These are phyloP conservation scores for Rhinopomastus cyanomelas DNA, from an alignment of 2,113 vertebrate genomes.

Conservation along the genomic window DNA sequence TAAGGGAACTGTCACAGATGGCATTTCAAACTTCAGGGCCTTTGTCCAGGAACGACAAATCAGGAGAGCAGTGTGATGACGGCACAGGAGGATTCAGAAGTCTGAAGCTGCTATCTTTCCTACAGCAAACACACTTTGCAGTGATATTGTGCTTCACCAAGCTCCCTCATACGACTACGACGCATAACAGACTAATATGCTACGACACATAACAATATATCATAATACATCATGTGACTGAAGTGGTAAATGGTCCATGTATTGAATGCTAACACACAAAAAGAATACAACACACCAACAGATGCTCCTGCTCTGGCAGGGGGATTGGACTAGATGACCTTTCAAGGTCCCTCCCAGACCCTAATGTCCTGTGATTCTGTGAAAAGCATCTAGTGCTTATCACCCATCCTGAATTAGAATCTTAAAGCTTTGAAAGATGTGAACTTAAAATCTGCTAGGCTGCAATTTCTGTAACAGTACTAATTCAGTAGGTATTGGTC, in stretches of 20 bases:
- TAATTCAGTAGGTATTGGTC: neutral
- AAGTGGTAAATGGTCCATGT: neutral
- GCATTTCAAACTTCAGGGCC: neutral
- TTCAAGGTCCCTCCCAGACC: no score
- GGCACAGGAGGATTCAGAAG: neutral
- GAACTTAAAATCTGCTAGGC: neutral
- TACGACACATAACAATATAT: neutral
- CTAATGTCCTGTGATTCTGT: no score
- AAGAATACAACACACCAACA: no score
- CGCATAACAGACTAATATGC: rapidly evolving
- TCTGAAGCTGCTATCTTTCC: neutral
- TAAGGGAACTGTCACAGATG: neutral
- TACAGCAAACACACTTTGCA: neutral
- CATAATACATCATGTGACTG: neutral
- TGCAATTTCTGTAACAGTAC: neutral
- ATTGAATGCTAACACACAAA: neutral
- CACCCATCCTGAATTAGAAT: neutral
- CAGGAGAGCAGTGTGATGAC: neutral
- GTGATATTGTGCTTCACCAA: neutral
- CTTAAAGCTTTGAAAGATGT: neutral
- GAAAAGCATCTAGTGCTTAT: neutral
- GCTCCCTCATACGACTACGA: no score
- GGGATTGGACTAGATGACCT: no score
- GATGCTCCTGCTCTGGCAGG: no score
- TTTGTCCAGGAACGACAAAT: neutral